Evolutionary conservation across 2,888 invertebrate species (phyloP).

Genomic region (Drosophila histrio): DNA sequence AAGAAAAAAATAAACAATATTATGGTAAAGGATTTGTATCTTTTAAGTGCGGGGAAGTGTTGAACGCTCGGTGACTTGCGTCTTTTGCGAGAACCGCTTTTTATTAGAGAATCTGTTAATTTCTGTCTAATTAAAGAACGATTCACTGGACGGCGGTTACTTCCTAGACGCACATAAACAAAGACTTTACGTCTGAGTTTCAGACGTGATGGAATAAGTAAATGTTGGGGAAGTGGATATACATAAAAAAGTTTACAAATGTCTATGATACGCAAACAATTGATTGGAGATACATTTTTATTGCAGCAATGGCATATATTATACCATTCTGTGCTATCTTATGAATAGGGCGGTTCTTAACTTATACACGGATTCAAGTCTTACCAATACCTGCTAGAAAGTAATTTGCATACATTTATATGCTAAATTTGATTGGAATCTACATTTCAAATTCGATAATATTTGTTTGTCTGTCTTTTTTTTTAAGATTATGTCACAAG

Average conservation of each 20-base stretch:
- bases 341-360: not conserved
- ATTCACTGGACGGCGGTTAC: slow-evolving; percentile 53
- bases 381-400: slow-evolving; percentile 17
- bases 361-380: not conserved
- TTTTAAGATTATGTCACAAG: slow-evolving; percentile 45
- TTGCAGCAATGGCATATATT: slow-evolving; percentile 15
- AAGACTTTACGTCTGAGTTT: slow-evolving; percentile 17
- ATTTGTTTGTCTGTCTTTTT: slow-evolving; percentile 1
- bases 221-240: slow-evolving; percentile 33
- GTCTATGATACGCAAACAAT: not conserved
- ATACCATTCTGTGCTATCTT: not conserved
- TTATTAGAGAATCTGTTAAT: slow-evolving; percentile 69
- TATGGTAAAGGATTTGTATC: slow-evolving; percentile 55
- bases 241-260: slow-evolving; percentile 28
- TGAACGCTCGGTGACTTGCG: slow-evolving; percentile 55
- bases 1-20: slow-evolving; percentile 42
- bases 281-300: slow-evolving; percentile 1
- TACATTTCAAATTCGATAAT: slow-evolving; percentile 1
- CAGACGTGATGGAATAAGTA: slow-evolving; percentile 55
- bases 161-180: slow-evolving; percentile 60
- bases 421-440: slow-evolving; percentile 33
- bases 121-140: slow-evolving; percentile 69
- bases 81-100: slow-evolving; percentile 47
- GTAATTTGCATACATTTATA: slow-evolving; percentile 34
- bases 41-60: slow-evolving; percentile 42